A percentile compares a stretch with the other conserved stretches of the same genome.
Evolutionary conservation across 2,888 invertebrate genomes (phyloP).

Genomic region (Galerucella nymphaeae): DNA sequence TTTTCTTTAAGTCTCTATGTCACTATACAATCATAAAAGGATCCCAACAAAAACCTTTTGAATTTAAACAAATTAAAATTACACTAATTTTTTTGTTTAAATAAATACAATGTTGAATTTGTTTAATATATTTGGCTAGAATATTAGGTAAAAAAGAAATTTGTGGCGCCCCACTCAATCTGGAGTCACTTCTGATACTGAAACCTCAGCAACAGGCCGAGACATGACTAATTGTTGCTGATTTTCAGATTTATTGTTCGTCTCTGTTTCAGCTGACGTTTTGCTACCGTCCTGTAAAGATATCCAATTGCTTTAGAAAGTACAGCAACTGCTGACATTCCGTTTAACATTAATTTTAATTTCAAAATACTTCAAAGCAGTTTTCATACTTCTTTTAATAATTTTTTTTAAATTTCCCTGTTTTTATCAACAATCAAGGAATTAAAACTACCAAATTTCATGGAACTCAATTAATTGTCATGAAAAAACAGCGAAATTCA

Average conservation of each 20-base stretch:
- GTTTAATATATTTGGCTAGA: slow-evolving; percentile 29
- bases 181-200: slow-evolving; percentile 57
- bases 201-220: slow-evolving; percentile 53
- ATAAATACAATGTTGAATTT: slow-evolving; percentile 31
- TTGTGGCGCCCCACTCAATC: slow-evolving; percentile 44
- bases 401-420: slow-evolving; percentile 36
- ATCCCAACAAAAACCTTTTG: slow-evolving; percentile 36
- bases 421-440: slow-evolving; percentile 12
- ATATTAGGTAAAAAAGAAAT: slow-evolving; percentile 23
- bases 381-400: slow-evolving; percentile 33
- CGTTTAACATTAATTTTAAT: slow-evolving; percentile 23
- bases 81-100: slow-evolving; percentile 26
- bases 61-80: slow-evolving; percentile 37
- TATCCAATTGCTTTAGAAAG: slow-evolving; percentile 59
- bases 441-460: too few relatives aligned
- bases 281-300: slow-evolving; percentile 68
- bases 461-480: background rate
- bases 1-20: slow-evolving; percentile 30
- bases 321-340: slow-evolving; percentile 42
- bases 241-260: slow-evolving; percentile 59
- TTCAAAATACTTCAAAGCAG: slow-evolving; percentile 41
- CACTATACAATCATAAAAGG: slow-evolving; percentile 45
- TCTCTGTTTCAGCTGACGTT: slow-evolving; percentile 65
- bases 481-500: slow-evolving; percentile 30
- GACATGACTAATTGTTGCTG: slow-evolving; percentile 52